Evolutionary conservation across 2,888 invertebrate genomes (phyloP), one percentile per base, ranked within the genome.

Genomic region (Carterocephalus palaemon): DNA sequence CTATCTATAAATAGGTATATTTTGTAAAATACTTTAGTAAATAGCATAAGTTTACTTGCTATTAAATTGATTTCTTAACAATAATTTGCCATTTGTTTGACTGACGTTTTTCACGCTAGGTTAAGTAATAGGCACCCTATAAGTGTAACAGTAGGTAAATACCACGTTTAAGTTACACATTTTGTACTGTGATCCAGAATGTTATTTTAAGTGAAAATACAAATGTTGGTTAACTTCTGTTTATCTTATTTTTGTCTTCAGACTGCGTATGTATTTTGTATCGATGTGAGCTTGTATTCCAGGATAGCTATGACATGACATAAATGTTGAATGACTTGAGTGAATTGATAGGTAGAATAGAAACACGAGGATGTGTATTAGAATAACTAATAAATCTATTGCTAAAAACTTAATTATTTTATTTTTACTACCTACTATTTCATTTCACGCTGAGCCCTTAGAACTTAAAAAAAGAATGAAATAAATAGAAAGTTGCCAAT

Each of bases 1-100:
- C n/a, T n/a, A n/a, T n/a, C n/a, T n/a, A n/a, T n/a, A n/a, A n/a
- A n/a, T n/a, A n/a, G n/a, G n/a, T n/a, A n/a, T n/a, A n/a, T n/a
- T n/a, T n/a, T n/a, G n/a, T n/a, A n/a, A n/a, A n/a, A n/a, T n/a
- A n/a, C n/a, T n/a, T n/a, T n/a, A n/a, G n/a, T n/a, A n/a, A n/a
- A n/a, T n/a, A n/a, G n/a, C 16, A 38, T 24, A 26, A 29, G 62
- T 61, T 62, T 61, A 64, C 59, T 59, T 12, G 56, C 59, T 43
- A 46, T 37, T 32, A 7, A 40, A 46, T 47, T 37, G 41, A 28
- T 37, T 47, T 31, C 41, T 16, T 29, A 38, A 52, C 20, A 36
- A 39, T 32, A 38, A 46, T 57, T 60, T 56, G 64, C 64, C 64
- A 72, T 66, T 42, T 64, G 52, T 60, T 60, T 60, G 72, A 70